Evolutionary conservation across 2,888 invertebrate species (phyloP), one percentile per base, ranked within the genome.

Genomic region (Operophtera brumata): DNA sequence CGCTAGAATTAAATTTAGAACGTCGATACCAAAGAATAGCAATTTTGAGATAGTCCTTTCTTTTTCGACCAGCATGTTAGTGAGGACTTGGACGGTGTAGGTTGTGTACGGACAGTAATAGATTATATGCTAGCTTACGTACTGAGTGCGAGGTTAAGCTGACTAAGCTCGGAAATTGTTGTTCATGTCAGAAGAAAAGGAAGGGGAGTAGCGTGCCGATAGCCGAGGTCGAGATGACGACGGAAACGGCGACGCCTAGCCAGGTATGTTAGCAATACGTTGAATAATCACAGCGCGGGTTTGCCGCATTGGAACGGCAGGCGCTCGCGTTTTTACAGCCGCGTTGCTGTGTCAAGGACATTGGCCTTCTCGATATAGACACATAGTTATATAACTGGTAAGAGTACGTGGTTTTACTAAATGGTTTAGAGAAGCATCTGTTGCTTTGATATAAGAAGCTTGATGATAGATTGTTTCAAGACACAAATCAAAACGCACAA

Each of bases 201-300:
- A 85, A 74, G 78, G 78, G 71, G 80, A 85, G 75, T 84, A 86
- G 84, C 64, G 67, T 84, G 61, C 81, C 82, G 66, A 78, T 82
- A 62, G 64, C 75, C 59, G 82, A 82, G 73, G 80, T 70, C 73
- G 82, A 82, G 62, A 91, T 90, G 91, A 91, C 90, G 65, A 90
- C 90, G 62, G 91, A 90, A 67, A 90, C 90, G 65, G 88, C 84
- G 72, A 87, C 87, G 83, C 91, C 89, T 67, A 90, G 81, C 61
- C 90, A 90, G 90, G 91, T 91, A 67, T 68, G 77, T 44, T 36
- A 41, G 41, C 46, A 50, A 30, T 13, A 25, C 9, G 25, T 20
- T 20, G 20, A 30, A 42, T 50, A 51, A 47, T 46, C 48, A 34
- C 50, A 47, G 13, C 49, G 53, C 35, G 50, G 47, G 61, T 74